Evolutionary conservation across 2,797 vertebrate genomes (phyloP).

Genomic region (Nannoperca australis): DNA sequence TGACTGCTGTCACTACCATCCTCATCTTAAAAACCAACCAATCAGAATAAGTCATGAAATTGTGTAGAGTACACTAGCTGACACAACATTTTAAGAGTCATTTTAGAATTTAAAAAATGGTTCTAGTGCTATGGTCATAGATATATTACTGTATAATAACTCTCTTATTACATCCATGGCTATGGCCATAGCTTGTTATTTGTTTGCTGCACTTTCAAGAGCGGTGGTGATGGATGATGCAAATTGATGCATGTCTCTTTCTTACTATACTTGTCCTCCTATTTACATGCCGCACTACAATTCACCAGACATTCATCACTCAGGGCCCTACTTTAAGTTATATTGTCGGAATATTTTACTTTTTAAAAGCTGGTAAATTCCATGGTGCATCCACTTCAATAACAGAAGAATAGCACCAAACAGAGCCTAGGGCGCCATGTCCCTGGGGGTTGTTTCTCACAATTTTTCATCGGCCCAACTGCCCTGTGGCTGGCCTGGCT

Average conservation of each 20-base stretch:
- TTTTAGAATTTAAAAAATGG: not conserved
- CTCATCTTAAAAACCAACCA: not conserved
- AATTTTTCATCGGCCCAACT: no score
- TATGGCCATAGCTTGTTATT: no score
- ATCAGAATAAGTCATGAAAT: not conserved
- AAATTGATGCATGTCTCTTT: not conserved
- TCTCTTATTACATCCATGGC: no score
- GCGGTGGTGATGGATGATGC: not conserved
- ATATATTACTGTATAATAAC: not conserved
- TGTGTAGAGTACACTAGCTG: not conserved
- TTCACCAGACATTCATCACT: not conserved
- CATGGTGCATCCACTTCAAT: not conserved
- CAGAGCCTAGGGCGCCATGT: no score
- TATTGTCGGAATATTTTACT: not conserved
- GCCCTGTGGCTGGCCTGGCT: no score
- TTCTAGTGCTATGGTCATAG: not conserved
- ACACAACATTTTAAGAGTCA: not conserved
- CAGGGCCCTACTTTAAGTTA: not conserved
- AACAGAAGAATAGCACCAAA: not conserved
- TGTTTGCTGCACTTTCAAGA: not conserved
- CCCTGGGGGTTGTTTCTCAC: no score
- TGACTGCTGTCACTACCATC: not conserved
- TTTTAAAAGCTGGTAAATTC: not conserved
- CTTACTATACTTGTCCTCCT: not conserved
- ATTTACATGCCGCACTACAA: not conserved